Conservation (phyloP, 2,888 invertebrate species). For the Sarcophaga variegata region DNA sequence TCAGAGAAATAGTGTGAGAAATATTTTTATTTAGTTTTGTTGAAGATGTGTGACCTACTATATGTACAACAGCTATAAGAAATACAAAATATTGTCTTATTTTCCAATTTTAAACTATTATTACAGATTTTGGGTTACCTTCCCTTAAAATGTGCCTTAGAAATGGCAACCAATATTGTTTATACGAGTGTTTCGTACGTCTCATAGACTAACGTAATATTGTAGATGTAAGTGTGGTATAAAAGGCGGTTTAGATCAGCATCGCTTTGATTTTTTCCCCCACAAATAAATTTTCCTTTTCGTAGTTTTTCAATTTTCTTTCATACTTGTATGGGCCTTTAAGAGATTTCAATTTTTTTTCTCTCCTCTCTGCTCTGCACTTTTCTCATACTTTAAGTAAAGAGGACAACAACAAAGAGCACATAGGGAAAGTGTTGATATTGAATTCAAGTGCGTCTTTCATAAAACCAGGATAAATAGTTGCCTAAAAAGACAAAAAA, state of each 20-base stretch:
- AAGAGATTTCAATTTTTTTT: not conserved
- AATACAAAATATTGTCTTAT: too few species aligned
- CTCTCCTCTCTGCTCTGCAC: too few species aligned
- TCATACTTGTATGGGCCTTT: not conserved
- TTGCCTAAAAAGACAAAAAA: not conserved
- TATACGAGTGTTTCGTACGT: not conserved
- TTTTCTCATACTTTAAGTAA: not conserved
- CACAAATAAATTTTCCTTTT: not conserved
- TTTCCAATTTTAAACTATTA: too few species aligned
- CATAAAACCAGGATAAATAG: conserved; percentile 29
- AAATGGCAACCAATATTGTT: too few species aligned
- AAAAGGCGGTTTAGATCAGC: conserved; percentile 6
- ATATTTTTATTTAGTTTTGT: too few species aligned
- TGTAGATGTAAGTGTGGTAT: not conserved
- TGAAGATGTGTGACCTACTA: too few species aligned
- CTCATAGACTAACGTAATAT: not conserved
- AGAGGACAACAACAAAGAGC: not conserved
- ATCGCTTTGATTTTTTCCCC: conserved; percentile 28
- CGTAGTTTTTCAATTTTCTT: conserved; percentile 16
- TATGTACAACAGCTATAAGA: too few species aligned
- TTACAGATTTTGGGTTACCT: too few species aligned
- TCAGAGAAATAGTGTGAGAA: fast-evolving
- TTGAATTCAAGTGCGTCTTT: conserved; percentile 24
- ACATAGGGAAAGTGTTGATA: not conserved
- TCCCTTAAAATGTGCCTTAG: too few species aligned